Percentiles rank a stretch among this genome's conserved stretches.
phyloP scores from a whole-genome alignment of 2,113 vertebrate species.

The Larimichthys polyactis region DNA sequence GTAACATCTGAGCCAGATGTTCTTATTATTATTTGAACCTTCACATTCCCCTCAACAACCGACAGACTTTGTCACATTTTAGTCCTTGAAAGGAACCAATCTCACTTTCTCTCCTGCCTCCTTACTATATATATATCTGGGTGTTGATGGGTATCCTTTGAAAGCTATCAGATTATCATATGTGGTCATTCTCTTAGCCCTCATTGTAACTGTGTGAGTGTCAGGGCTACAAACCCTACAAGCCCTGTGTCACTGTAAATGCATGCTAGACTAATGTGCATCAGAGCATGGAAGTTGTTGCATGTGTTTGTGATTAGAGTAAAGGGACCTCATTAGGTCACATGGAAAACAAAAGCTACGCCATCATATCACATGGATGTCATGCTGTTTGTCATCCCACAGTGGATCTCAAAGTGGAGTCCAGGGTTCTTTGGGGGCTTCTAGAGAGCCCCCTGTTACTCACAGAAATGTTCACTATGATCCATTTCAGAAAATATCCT shows the following conservation, averaged over 20 bases:
- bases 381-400: background rate
- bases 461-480: background rate
- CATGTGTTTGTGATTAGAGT: conserved; percentile 61
- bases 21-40: conserved; percentile 44
- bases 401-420: background rate
- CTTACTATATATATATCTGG: background rate
- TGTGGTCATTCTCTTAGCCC: conserved; percentile 34
- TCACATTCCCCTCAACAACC: background rate
- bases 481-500: background rate
- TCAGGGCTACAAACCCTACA: conserved; percentile 33
- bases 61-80: conserved; percentile 6
- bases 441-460: background rate
- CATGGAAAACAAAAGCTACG: background rate
- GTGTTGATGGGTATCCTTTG: conserved; percentile 54
- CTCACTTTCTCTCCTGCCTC: background rate
- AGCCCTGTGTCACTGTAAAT: conserved; percentile 39
- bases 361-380: background rate
- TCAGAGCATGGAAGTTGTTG: conserved; percentile 75
- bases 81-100: conserved; percentile 1
- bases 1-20: conserved; percentile 31
- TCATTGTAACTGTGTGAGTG: conserved; percentile 50
- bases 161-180: conserved; percentile 73
- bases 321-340: conserved; percentile 14
- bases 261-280: conserved; percentile 78
- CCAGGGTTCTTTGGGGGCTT: background rate